A percentile compares a stretch with the other conserved stretches of the same genome.
These are phyloP conservation scores for Clavelina lepadiformis DNA, from an alignment of 23 tunicate species.

Conservation along the genomic window DNA sequence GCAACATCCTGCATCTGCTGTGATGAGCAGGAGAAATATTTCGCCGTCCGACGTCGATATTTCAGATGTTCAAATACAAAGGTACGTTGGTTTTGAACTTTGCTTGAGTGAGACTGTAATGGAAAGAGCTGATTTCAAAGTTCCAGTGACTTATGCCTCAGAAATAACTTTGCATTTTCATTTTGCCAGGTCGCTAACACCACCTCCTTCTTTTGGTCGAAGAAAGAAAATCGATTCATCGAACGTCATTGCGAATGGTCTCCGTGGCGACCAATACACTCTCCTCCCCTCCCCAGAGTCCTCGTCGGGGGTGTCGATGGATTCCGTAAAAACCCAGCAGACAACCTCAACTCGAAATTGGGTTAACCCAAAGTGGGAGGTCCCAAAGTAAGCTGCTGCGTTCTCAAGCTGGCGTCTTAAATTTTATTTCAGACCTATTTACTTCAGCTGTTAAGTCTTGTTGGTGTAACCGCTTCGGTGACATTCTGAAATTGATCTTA, in stretches of 20 bases:
- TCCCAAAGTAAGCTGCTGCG: slow-evolving; percentile 27
- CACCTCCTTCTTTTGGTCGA: slow-evolving; percentile 44
- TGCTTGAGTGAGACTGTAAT: too few relatives aligned
- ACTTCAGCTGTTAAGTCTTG: too few relatives aligned
- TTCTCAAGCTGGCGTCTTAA: too few relatives aligned
- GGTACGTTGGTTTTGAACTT: too few relatives aligned
- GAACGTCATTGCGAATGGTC: too few relatives aligned
- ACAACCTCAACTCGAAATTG: slow-evolving; percentile 22
- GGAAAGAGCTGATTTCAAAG: too few relatives aligned
- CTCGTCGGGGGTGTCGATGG: slow-evolving; percentile 29
- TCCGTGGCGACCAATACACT: neutral
- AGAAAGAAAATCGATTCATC: neutral
- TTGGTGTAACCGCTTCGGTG: too few relatives aligned
- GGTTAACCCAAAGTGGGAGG: slow-evolving; percentile 29
- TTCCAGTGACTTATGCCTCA: too few relatives aligned
- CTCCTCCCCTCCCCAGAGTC: slow-evolving; percentile 24
- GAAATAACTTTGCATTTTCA: too few relatives aligned
- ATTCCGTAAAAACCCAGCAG: neutral
- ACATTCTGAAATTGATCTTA: too few relatives aligned
- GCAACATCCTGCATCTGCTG: slow-evolving; percentile 8
- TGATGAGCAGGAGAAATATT: slow-evolving; percentile 8
- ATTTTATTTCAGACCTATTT: too few relatives aligned
- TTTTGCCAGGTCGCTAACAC: slow-evolving; percentile 28
- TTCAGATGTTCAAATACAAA: slow-evolving; percentile 1
- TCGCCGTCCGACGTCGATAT: slow-evolving; percentile 8